These are phyloP conservation scores for Nematopogon swammerdamellus DNA, from an alignment of 2,888 invertebrate genomes.

Conservation along the genomic window DNA sequence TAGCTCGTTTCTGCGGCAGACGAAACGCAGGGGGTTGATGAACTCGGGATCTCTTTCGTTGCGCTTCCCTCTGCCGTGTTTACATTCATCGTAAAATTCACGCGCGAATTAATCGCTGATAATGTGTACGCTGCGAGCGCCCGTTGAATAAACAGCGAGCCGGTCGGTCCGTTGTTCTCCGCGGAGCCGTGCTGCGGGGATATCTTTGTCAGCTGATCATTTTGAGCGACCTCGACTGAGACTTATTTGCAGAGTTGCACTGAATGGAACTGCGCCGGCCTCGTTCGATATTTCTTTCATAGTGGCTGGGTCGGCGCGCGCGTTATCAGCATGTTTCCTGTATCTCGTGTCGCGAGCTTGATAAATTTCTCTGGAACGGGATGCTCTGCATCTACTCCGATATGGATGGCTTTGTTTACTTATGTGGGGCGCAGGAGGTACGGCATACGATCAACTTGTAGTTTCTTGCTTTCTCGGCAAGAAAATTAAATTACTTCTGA, in stretches of 20 bases:
- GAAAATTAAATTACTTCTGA: slow-evolving; percentile 46
- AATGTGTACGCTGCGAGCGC: not conserved
- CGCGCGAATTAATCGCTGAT: not conserved
- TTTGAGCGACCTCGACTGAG: not conserved
- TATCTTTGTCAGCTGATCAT: not conserved
- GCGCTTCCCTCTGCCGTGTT: not conserved
- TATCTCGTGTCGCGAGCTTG: slow-evolving; percentile 29
- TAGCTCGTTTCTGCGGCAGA: not conserved
- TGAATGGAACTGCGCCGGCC: not conserved
- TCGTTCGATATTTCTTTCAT: not conserved
- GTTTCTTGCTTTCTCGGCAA: slow-evolving; percentile 17
- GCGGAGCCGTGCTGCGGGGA: slow-evolving; percentile 10
- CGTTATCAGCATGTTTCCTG: slow-evolving; percentile 43
- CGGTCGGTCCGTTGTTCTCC: not conserved
- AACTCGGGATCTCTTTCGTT: not conserved
- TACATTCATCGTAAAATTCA: not conserved
- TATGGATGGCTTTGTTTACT: slow-evolving; percentile 18
- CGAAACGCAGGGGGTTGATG: not conserved
- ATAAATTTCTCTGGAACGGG: slow-evolving; percentile 46
- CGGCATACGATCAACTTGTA: too few relatives aligned
- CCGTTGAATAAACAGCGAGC: not conserved
- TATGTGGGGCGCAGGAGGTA: too few relatives aligned
- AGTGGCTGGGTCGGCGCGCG: slow-evolving; percentile 8
- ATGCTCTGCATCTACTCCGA: too few relatives aligned
- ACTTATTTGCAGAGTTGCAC: not conserved